Base-by-base conservation (phyloP, 2,113 vertebrate species). In the Carlito syrichta region DNA sequence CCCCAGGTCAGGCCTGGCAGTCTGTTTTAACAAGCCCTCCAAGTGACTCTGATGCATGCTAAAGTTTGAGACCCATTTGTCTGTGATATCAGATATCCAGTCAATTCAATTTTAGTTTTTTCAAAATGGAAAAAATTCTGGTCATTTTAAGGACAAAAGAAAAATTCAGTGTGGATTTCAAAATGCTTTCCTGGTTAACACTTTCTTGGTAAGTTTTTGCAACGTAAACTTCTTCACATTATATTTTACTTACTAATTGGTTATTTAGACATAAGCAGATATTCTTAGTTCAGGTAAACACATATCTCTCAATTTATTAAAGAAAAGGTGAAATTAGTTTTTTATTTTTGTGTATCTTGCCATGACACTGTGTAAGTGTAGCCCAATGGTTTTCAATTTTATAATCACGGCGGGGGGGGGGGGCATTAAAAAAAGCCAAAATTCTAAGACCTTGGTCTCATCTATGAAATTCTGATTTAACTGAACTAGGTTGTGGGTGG, bases 301-400 rank as follows among this genome's bases (percentile, higher is more conserved):
- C 74, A 54, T 68, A 76, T 16, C 35, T 9, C 27, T 71, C 8
- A 25, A 1, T 76, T 43, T 69, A 35, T 68, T 35, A 35, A 48
- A 86, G 79, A 86, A 22, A 52, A n/a, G 13, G 12, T 94, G 85
- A 35, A 6, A 38, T 91, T 76, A 68, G 38, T 77, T 94, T 30
- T 66, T 94, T 38, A 6, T 90, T 91, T 90, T 68, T 89, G 56
- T 81, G 17, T 78, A n/a, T 74, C 89, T 94, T 91, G 13, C 73
- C 62, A 1, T 73, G n/a, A 77, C 32, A 60, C 68, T 54, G 8
- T 83, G 0, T 58, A 66, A 45, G 14, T 50, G 38, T 38, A 81
- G 35, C 16, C 40, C 27, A 69, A 1, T 68, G 19, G 30, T 84
- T 43, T 54, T 76, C 27, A 68, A 30, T 68, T 63, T 77, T 71